Base-by-base conservation (phyloP, 2,888 invertebrate species). In the Hymenopus coronatus region DNA sequence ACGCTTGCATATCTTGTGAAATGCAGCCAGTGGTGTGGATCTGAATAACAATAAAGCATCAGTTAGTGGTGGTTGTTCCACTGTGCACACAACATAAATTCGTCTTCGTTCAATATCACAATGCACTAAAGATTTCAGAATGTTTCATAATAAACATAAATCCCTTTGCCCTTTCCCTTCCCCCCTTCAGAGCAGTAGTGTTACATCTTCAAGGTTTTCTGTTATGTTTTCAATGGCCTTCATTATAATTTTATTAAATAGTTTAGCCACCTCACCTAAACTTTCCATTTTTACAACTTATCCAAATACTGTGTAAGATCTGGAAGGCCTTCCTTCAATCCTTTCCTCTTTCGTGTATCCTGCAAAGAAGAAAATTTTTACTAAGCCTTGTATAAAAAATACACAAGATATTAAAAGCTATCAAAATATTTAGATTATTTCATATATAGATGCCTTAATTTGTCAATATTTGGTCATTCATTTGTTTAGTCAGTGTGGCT, bases 271-370 rank as follows among this genome's bases (percentile, higher is more conserved):
- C 54, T 85, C 89, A n/a, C 90, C 90, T 88, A 88, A 85, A 83
- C 86, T 70, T 82, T 88, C 33, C 85, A 84, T 54, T 83, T 93
- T 98, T 99, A 99, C 97, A 99, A 95, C 95, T 99, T 99, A 96
- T 99, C 99, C 95, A 99, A 95, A 94, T 98, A 99, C 95, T 98
- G 97, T 93, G 96, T 94, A 93, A 99, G 95, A 93, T 98, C 98
- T 92, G 99, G 99, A 92, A 99, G 96, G 93, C 98, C 98, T 93
- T 99, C 99, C 95, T 99, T 99, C 93, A 99, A 96, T 94, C 99
- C 99, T 96, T 99, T 99, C 94, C 99, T 96, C 95, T 99, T 99
- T 94, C 99, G 97, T 92, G 98, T 99, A 89, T 98, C 98, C 96
- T 96, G 94, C 86, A 94, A 92, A 88, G 90, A 89, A 91, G 89